These are phyloP conservation scores for Drosophila subpulchrella DNA, from an alignment of 1,140 invertebrate genomes.

Conservation along the genomic window DNA sequence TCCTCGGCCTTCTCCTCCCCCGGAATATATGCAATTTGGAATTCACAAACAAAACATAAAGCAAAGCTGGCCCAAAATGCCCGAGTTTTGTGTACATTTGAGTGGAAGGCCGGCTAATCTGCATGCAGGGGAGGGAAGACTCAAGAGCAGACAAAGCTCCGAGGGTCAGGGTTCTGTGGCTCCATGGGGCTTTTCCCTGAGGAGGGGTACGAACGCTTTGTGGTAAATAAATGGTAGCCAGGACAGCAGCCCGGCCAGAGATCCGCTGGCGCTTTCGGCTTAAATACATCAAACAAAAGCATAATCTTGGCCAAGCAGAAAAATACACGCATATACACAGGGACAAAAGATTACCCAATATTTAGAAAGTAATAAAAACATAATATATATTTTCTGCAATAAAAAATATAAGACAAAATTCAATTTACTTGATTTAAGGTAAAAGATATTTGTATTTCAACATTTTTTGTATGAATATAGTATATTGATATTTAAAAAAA, in stretches of 20 bases:
- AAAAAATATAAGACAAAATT: background rate
- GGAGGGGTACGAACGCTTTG: slow-evolving; percentile 33
- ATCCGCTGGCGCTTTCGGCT: slow-evolving; percentile 56
- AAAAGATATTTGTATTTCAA: too few species aligned
- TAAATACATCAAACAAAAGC: slow-evolving; percentile 79
- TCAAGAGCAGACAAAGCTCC: slow-evolving; percentile 11
- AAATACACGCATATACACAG: slow-evolving; percentile 62
- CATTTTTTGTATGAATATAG: too few species aligned
- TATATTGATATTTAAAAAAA: too few species aligned
- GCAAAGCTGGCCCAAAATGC: slow-evolving; percentile 34
- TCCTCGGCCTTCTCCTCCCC: slow-evolving; percentile 3
- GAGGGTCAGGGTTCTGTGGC: slow-evolving; percentile 28
- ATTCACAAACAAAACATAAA: slow-evolving; percentile 65
- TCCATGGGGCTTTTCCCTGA: background rate
- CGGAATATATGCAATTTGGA: slow-evolving; percentile 65
- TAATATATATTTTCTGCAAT: background rate
- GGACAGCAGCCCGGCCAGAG: slow-evolving; percentile 36
- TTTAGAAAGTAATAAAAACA: too few species aligned
- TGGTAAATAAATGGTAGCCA: slow-evolving; percentile 56
- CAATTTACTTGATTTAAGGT: too few species aligned
- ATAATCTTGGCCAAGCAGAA: slow-evolving; percentile 72
- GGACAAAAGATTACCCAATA: background rate
- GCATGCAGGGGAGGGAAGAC: slow-evolving; percentile 32
- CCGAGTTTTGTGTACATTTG: slow-evolving; percentile 43
- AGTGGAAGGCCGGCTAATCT: slow-evolving; percentile 54